Evolutionary conservation across 2,113 vertebrate genomes (phyloP).

Genomic region (Gavialis gangeticus): DNA sequence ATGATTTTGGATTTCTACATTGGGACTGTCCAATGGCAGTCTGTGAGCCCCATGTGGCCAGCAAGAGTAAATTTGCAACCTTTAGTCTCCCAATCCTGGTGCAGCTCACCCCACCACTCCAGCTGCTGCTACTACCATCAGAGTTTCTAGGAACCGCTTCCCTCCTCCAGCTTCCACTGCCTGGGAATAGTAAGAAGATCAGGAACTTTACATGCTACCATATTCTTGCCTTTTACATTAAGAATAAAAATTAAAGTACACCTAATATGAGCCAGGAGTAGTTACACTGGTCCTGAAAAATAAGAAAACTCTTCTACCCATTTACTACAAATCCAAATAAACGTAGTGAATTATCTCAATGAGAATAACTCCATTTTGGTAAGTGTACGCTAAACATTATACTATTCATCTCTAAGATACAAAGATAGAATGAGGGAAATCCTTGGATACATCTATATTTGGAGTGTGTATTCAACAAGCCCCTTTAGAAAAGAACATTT

Average conservation of each 20-base stretch:
- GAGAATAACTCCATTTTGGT: neutral
- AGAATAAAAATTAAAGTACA: neutral
- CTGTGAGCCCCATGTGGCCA: too few species aligned
- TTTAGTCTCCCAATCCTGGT: too few species aligned
- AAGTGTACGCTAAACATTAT: neutral
- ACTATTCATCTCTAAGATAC: neutral
- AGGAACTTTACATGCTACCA: neutral
- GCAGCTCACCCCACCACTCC: too few species aligned
- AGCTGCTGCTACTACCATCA: too few species aligned
- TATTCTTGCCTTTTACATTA: neutral
- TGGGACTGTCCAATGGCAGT: too few species aligned
- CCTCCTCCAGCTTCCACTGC: too few species aligned
- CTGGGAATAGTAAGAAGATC: neutral
- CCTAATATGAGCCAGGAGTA: neutral
- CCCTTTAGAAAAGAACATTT: conserved; percentile 18
- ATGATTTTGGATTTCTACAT: too few species aligned
- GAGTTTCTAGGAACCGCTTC: too few species aligned
- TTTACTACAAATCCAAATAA: neutral
- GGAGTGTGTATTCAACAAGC: conserved; percentile 45
- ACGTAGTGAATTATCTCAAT: neutral
- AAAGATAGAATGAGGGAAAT: neutral
- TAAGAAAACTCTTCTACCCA: neutral
- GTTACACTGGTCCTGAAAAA: neutral
- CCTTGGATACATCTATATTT: conserved; percentile 35
- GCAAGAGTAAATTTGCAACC: too few species aligned